Percentiles rank a stretch among this genome's conserved stretches.
phyloP scores from a whole-genome alignment of 2,113 vertebrate species.

The Rhynchomys soricoides region DNA sequence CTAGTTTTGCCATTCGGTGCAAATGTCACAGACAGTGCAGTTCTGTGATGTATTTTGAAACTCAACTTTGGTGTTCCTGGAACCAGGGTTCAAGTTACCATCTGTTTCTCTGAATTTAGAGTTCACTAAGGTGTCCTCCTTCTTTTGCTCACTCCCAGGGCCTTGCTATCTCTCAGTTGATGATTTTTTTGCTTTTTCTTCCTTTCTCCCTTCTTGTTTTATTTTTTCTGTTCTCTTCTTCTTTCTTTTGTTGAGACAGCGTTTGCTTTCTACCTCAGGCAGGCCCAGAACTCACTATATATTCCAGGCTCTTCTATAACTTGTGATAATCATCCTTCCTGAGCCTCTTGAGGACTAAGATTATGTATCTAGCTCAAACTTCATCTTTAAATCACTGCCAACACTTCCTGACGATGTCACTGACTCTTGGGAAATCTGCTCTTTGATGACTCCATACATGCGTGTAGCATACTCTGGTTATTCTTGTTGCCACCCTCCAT shows the following conservation, averaged over 20 bases:
- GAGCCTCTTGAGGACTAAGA: background rate
- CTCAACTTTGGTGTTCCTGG: background rate
- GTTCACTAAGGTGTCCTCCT: background rate
- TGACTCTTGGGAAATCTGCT: background rate
- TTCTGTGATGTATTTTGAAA: background rate
- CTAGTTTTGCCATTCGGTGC: too few relatives aligned
- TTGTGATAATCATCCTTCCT: background rate
- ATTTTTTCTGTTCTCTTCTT: background rate
- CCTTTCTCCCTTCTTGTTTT: accelerated
- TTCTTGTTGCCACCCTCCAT: background rate
- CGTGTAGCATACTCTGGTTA: background rate
- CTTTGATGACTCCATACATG: too few relatives aligned
- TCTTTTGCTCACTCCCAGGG: background rate
- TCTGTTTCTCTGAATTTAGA: background rate
- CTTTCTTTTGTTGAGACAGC: background rate
- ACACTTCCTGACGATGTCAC: background rate
- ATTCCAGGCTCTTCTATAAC: too few relatives aligned
- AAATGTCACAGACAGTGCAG: accelerated
- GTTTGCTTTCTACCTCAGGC: background rate
- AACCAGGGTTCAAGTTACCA: background rate
- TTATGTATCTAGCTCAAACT: background rate
- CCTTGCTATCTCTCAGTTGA: background rate
- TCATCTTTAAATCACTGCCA: background rate
- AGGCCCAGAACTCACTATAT: background rate
- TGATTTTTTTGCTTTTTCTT: background rate